phyloP scores from a whole-genome alignment of 1,140 invertebrate genomes.

The Cydia pomonella region DNA sequence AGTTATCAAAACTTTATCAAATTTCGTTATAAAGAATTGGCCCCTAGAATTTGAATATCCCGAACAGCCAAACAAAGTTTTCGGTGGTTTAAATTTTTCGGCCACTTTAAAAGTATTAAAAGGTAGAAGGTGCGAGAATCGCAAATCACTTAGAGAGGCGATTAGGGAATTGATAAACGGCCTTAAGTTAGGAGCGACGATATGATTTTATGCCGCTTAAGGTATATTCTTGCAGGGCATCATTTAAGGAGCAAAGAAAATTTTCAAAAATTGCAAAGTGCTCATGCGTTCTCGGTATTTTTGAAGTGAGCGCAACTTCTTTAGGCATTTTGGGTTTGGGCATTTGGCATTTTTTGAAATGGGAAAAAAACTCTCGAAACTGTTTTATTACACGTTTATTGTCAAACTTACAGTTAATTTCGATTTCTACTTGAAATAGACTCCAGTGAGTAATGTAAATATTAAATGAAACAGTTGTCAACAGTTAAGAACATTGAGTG shows the following conservation, averaged over 20 bases:
- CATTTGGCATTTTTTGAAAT: no score
- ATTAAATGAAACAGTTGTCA: no score
- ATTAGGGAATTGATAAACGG: slow-evolving; percentile 3
- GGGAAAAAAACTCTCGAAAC: no score
- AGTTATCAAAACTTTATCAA: not conserved
- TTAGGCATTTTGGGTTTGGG: no score
- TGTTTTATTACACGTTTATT: no score
- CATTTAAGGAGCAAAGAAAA: not conserved
- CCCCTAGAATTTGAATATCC: not conserved
- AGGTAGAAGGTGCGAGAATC: not conserved
- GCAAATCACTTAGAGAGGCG: not conserved
- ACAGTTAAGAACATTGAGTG: no score
- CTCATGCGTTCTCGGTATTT: no score
- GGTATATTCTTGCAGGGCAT: not conserved
- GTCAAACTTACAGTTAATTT: no score
- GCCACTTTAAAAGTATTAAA: not conserved
- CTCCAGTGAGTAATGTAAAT: no score
- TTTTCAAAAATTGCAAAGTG: no score
- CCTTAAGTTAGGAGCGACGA: not conserved
- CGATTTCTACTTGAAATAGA: no score
- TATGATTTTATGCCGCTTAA: not conserved
- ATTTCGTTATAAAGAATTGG: not conserved
- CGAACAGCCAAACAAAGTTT: not conserved
- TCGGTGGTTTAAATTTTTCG: slow-evolving; percentile 1
- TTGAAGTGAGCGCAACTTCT: no score